These are phyloP conservation scores for Neodiprion virginianus DNA, from an alignment of 1,140 invertebrate species.

Conservation along the genomic window DNA sequence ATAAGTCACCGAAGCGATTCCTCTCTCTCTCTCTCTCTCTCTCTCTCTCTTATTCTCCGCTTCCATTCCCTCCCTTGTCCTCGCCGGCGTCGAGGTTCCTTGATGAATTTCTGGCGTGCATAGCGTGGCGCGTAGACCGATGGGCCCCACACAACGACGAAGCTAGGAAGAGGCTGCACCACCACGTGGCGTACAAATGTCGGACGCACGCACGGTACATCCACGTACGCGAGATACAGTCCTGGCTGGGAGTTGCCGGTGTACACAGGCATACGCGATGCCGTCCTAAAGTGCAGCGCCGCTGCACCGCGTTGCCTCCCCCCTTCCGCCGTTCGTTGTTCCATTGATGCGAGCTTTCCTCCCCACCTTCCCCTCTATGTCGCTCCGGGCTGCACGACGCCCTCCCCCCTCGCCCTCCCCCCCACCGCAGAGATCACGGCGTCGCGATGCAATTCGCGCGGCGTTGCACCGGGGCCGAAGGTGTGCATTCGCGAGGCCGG, in stretches of 20 bases:
- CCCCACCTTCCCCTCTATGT: not conserved
- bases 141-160: constrained; percentile 12
- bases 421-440: constrained; percentile 6
- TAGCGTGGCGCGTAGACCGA: constrained; percentile 19
- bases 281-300: not conserved
- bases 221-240: constrained; percentile 26
- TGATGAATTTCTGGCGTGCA: constrained; percentile 13
- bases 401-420: not conserved
- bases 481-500: not conserved
- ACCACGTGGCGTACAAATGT: constrained; percentile 50
- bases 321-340: constrained; percentile 15
- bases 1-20: constrained; percentile 11
- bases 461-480: constrained; percentile 24
- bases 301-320: not conserved
- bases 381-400: not conserved
- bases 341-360: not conserved
- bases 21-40: constrained; percentile 24
- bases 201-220: constrained; percentile 37
- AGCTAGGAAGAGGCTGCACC: constrained; percentile 12
- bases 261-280: constrained; percentile 10
- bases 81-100: constrained; percentile 19
- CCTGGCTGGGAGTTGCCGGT: not conserved
- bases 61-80: constrained; percentile 22
- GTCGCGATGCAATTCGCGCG: constrained; percentile 38
- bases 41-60: constrained; percentile 27